phyloP scores from a whole-genome alignment of 2,113 vertebrate genomes.

The Dinomys branickii region DNA sequence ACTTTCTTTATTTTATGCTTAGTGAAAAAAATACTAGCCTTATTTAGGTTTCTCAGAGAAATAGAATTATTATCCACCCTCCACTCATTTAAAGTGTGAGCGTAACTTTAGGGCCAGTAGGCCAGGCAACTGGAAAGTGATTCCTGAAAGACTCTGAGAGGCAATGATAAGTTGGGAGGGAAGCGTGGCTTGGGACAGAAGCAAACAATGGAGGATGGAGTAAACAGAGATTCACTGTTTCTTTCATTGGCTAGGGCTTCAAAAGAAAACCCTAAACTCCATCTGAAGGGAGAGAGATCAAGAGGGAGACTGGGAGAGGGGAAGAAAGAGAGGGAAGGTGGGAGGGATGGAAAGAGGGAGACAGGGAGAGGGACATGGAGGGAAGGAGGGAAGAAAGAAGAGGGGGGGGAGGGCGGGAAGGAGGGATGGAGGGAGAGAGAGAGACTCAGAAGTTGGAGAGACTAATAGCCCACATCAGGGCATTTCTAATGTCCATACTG shows the following conservation, averaged over 20 bases:
- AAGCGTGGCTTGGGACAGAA: background rate
- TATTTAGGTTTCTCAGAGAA: background rate
- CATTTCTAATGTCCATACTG: background rate
- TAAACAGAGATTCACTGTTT: background rate
- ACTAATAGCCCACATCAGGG: background rate
- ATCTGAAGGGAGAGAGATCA: background rate
- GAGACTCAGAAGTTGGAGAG: background rate
- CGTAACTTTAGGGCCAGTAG: background rate
- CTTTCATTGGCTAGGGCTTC: background rate
- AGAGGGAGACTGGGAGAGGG: background rate
- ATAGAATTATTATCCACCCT: background rate
- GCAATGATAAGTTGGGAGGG: background rate
- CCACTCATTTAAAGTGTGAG: background rate
- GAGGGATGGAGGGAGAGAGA: background rate
- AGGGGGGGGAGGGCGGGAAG: background rate
- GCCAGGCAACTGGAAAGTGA: background rate
- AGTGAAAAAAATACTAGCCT: background rate
- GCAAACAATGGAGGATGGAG: background rate
- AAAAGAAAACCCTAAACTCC: background rate
- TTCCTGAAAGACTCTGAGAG: background rate
- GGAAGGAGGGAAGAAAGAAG: background rate
- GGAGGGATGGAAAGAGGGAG: background rate
- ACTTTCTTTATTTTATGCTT: background rate
- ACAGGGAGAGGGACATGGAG: background rate
- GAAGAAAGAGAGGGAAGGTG: background rate